phyloP scores from a whole-genome alignment of 2,888 invertebrate species.

The Saturnia pavonia region DNA sequence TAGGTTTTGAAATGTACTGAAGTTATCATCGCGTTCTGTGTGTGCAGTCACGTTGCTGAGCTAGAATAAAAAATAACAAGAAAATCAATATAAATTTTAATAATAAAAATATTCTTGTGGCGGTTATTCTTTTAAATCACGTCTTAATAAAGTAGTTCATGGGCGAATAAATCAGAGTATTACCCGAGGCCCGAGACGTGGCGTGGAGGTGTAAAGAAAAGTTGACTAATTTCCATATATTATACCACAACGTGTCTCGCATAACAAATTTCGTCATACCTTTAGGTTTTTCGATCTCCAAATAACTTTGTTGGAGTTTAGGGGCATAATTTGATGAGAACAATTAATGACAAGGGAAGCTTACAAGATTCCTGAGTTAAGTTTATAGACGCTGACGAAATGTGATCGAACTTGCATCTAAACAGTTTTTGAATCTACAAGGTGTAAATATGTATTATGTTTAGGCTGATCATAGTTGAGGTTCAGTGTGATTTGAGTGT shows the following conservation, averaged over 20 bases:
- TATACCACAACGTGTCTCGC: slow-evolving; percentile 45
- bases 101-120: neutral
- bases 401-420: neutral
- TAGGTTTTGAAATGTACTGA: too few species aligned
- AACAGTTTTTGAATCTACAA: neutral
- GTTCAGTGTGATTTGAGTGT: neutral
- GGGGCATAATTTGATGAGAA: slow-evolving; percentile 11
- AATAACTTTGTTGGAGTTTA: slow-evolving; percentile 21
- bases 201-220: slow-evolving; percentile 38
- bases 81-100: too few species aligned
- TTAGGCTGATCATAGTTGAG: too few species aligned
- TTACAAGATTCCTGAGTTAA: neutral
- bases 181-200: slow-evolving; percentile 45
- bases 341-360: neutral
- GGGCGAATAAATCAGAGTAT: slow-evolving; percentile 61
- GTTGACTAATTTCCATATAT: slow-evolving; percentile 62
- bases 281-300: slow-evolving; percentile 25
- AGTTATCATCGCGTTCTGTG: too few species aligned
- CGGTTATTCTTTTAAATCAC: slow-evolving; percentile 23
- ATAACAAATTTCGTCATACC: slow-evolving; percentile 27
- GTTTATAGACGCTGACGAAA: neutral
- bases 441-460: neutral
- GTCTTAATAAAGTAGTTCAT: slow-evolving; percentile 28
- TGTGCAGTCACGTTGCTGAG: too few species aligned
- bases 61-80: too few species aligned